Evolutionary conservation across 2,888 invertebrate genomes (phyloP).

Genomic region (Hirtodrosophila trivittata): DNA sequence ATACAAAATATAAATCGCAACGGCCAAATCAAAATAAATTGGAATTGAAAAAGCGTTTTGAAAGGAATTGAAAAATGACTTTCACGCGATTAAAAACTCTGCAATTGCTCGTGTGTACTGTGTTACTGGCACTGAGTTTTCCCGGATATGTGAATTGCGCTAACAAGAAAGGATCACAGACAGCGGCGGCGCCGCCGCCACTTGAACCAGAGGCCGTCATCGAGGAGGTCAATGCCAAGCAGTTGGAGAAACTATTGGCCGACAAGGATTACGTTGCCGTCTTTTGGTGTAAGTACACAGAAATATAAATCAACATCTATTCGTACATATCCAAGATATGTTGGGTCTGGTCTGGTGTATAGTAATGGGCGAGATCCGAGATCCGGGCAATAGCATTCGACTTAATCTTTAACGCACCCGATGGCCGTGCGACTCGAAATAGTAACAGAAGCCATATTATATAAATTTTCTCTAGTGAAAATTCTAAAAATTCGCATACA

Average conservation of each 20-base stretch:
- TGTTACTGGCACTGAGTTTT: constrained; percentile 83
- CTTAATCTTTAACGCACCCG: constrained; percentile 47
- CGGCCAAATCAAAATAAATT: constrained; percentile 45
- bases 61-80: constrained; percentile 79
- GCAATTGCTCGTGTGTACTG: constrained; percentile 82
- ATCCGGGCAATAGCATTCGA: constrained; percentile 53
- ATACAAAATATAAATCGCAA: constrained; percentile 39
- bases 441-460: constrained; percentile 79
- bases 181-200: constrained; percentile 71
- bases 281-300: constrained; percentile 95
- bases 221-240: constrained; percentile 96
- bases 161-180: constrained; percentile 81
- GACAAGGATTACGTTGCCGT: constrained; percentile 97
- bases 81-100: constrained; percentile 84
- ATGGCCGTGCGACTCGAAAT: constrained; percentile 71
- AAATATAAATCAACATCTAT: not conserved
- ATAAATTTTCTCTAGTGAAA: constrained; percentile 79
- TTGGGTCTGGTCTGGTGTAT: constrained; percentile 11
- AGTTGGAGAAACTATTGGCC: constrained; percentile 93
- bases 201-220: constrained; percentile 89
- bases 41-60: constrained; percentile 31
- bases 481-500: constrained; percentile 81
- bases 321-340: not conserved
- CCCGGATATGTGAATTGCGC: constrained; percentile 84
- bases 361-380: constrained; percentile 50